Evolutionary conservation across 2,797 vertebrate genomes (phyloP).

Genomic region (Hybognathus amarus): DNA sequence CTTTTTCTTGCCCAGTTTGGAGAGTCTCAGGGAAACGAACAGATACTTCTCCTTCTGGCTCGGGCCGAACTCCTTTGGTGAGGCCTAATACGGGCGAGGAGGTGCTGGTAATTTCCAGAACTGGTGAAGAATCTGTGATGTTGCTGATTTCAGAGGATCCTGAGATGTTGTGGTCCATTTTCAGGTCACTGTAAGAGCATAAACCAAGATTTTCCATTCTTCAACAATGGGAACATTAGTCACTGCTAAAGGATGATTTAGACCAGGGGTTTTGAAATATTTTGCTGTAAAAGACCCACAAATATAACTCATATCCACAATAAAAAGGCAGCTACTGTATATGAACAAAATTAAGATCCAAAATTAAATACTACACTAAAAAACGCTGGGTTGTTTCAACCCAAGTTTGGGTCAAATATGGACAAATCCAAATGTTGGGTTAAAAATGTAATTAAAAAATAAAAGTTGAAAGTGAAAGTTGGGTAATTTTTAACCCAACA

Average conservation of each 20-base stretch:
- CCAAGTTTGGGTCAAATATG: too few relatives aligned
- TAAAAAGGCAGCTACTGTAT: background rate
- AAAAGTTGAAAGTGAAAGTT: too few relatives aligned
- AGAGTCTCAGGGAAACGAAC: slow-evolving; percentile 44
- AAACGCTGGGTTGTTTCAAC: too few relatives aligned
- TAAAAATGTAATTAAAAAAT: too few relatives aligned
- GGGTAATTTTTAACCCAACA: too few relatives aligned
- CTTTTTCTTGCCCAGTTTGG: slow-evolving; percentile 15
- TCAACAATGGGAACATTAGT: background rate
- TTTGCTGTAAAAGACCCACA: background rate
- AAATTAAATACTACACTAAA: background rate
- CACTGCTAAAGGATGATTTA: background rate
- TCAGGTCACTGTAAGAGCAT: slow-evolving; percentile 9
- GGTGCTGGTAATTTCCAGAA: background rate
- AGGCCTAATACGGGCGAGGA: slow-evolving; percentile 8
- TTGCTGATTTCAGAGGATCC: slow-evolving; percentile 18
- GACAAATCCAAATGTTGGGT: too few relatives aligned
- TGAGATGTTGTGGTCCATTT: background rate
- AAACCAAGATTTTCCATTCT: background rate
- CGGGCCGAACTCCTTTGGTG: slow-evolving; percentile 56
- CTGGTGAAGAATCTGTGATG: background rate
- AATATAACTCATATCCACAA: background rate
- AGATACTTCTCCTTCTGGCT: slow-evolving; percentile 65
- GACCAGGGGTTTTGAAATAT: background rate
- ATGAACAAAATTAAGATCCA: background rate